Percentiles rank a stretch among this genome's conserved stretches.
These are phyloP conservation scores for Troilus luridus DNA, from an alignment of 2,888 invertebrate genomes.

Conservation along the genomic window DNA sequence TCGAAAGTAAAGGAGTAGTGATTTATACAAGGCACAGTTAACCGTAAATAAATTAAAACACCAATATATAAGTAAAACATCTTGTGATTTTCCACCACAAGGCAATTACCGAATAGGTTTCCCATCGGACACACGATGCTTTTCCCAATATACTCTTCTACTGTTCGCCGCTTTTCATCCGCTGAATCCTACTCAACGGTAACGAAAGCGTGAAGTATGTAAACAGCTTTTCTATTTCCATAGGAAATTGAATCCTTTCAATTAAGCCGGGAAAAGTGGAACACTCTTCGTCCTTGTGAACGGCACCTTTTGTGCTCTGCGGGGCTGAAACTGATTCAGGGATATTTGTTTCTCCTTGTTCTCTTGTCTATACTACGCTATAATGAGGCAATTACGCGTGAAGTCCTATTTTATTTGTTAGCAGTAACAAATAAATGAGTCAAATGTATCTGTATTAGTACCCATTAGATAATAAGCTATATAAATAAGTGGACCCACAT, in stretches of 20 bases:
- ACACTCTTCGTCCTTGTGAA: slow-evolving; percentile 30
- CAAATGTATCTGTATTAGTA: too few species aligned
- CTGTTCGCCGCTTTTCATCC: not conserved
- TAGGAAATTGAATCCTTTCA: slow-evolving; percentile 19
- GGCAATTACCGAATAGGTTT: not conserved
- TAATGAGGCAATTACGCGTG: too few species aligned
- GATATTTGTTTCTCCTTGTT: not conserved
- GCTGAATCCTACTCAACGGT: not conserved
- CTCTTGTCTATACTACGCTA: too few species aligned
- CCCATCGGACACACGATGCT: not conserved
- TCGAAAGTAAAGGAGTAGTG: too few species aligned
- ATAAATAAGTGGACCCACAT: too few species aligned
- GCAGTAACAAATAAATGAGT: too few species aligned
- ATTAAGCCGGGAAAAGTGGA: slow-evolving; percentile 32
- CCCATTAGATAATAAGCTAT: too few species aligned
- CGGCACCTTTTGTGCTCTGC: not conserved
- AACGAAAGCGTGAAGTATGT: slow-evolving; percentile 44
- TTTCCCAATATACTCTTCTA: slow-evolving; percentile 33
- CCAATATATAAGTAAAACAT: not conserved
- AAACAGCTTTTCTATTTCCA: slow-evolving; percentile 42
- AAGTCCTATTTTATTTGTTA: too few species aligned
- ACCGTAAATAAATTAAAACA: too few species aligned
- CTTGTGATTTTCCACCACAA: not conserved
- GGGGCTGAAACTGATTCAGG: not conserved
- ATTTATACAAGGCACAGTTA: too few species aligned